phyloP scores from a whole-genome alignment of 2,888 invertebrate species.

The Malachius bipustulatus region DNA sequence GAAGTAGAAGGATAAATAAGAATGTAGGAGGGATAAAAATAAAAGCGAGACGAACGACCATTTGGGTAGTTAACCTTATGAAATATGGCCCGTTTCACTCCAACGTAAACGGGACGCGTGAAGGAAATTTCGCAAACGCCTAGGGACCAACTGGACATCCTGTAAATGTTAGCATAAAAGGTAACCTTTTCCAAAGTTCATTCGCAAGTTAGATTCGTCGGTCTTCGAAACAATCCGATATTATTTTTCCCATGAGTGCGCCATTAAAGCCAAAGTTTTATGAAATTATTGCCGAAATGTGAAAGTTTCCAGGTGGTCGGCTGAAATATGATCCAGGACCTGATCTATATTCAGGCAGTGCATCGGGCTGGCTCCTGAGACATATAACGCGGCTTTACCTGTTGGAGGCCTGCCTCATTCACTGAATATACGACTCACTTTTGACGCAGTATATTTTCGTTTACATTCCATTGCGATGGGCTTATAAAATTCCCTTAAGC shows the following conservation, averaged over 20 bases:
- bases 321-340: neutral
- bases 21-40: no score
- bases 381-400: neutral
- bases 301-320: constrained; percentile 1
- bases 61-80: no score
- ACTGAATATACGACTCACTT: no score
- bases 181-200: constrained; percentile 3
- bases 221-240: constrained; percentile 3
- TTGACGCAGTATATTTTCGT: no score
- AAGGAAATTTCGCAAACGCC: constrained; percentile 2
- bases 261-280: constrained; percentile 1
- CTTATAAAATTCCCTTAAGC: no score
- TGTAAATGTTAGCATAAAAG: constrained; percentile 1
- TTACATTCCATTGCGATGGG: no score
- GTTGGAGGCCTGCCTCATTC: no score
- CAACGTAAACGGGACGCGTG: no score
- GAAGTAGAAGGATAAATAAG: no score
- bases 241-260: constrained; percentile 2
- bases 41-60: no score
- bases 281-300: constrained; percentile 1
- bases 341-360: constrained; percentile 1
- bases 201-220: neutral
- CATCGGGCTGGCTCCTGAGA: neutral
- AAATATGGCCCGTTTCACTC: no score
- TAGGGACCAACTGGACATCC: neutral